Evolutionary conservation across 2,797 vertebrate species (phyloP).

Genomic region (Triplophysa yarkandensis): DNA sequence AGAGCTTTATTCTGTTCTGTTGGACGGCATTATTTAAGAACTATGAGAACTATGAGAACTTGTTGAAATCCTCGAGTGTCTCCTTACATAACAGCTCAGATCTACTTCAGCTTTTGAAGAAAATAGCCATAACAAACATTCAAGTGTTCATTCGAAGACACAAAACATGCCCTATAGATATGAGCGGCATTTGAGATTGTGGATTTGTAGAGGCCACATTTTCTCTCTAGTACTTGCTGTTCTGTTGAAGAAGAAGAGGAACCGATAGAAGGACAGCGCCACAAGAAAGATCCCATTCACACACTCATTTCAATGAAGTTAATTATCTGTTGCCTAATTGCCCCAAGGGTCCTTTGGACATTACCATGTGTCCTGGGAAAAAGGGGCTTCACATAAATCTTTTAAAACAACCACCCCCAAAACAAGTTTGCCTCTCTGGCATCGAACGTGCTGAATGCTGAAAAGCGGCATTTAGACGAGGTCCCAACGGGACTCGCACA

Average conservation of each 20-base stretch:
- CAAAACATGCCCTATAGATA: background rate
- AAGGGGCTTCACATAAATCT: conserved; percentile 64
- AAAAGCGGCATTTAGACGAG: conserved; percentile 60
- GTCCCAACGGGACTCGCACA: conserved; percentile 52
- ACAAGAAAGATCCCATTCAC: conserved; percentile 66
- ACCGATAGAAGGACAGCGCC: conserved; percentile 43
- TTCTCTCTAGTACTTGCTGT: conserved; percentile 33
- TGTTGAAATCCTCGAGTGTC: background rate
- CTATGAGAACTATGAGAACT: background rate
- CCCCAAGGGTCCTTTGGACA: conserved; percentile 58
- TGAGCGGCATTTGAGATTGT: conserved; percentile 11
- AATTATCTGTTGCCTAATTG: conserved; percentile 72
- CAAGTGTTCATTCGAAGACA: background rate
- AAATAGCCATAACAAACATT: background rate
- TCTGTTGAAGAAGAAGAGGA: conserved; percentile 33
- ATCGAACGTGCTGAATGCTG: conserved; percentile 54
- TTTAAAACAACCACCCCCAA: conserved; percentile 54
- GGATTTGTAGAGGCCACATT: conserved; percentile 11
- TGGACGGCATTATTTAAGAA: conserved; percentile 4
- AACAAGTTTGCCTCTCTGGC: conserved; percentile 53
- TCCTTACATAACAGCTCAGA: background rate
- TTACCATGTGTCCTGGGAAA: conserved; percentile 57
- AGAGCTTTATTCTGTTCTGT: background rate
- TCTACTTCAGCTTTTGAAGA: background rate
- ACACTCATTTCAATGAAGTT: conserved; percentile 66